These are phyloP conservation scores for Hylaea fasciaria DNA, from an alignment of 2,888 invertebrate genomes.

Conservation along the genomic window DNA sequence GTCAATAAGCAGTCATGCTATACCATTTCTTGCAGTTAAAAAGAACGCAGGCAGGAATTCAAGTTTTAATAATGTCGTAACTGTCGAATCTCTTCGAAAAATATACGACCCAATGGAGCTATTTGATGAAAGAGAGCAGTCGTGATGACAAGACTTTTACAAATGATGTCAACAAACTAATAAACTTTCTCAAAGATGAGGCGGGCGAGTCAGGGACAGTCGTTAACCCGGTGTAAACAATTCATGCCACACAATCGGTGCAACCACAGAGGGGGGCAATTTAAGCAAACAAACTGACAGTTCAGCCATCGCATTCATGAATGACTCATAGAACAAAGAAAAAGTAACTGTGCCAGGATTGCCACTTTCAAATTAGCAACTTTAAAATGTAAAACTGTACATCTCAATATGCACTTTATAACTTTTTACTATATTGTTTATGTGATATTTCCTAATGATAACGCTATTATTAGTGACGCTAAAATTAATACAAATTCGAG, in stretches of 20 bases:
- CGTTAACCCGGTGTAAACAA: conserved; percentile 74
- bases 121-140: conserved; percentile 42
- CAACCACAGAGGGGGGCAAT: conserved; percentile 60
- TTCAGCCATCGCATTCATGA: conserved; percentile 56
- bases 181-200: conserved; percentile 62
- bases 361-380: conserved; percentile 37
- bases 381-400: too few relatives aligned
- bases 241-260: conserved; percentile 70
- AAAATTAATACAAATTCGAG: conserved; percentile 50
- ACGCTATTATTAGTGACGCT: conserved; percentile 42
- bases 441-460: conserved; percentile 18
- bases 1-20: conserved; percentile 26
- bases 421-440: not conserved
- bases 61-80: conserved; percentile 27
- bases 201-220: conserved; percentile 68
- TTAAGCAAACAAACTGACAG: conserved; percentile 59
- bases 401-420: too few relatives aligned
- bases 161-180: conserved; percentile 65
- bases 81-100: conserved; percentile 30
- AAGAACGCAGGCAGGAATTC: conserved; percentile 17
- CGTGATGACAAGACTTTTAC: conserved; percentile 46
- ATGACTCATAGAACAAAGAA: conserved; percentile 63
- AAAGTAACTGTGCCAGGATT: conserved; percentile 42
- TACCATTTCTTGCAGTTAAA: conserved; percentile 16
- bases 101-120: conserved; percentile 23